A percentile compares a stretch with the other conserved stretches of the same genome.
phyloP scores from a whole-genome alignment of 2,888 invertebrate species.

The Acanthosepion pharaonis region DNA sequence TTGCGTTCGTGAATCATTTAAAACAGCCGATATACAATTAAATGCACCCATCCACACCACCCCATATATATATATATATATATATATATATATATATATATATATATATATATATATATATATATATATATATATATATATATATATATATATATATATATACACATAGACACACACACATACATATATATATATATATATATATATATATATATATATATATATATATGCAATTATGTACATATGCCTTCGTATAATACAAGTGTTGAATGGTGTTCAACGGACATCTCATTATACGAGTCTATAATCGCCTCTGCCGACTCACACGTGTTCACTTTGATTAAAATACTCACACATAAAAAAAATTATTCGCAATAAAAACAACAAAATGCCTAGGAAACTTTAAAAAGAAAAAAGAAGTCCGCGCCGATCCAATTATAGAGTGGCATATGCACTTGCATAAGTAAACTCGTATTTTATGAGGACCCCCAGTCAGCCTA shows the following conservation, averaged over 20 bases:
- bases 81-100: background rate
- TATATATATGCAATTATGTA: background rate
- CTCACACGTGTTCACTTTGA: slow-evolving; percentile 1
- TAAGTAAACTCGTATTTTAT: slow-evolving; percentile 8
- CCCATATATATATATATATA: background rate
- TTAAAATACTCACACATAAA: slow-evolving; percentile 22
- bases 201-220: background rate
- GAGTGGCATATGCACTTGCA: background rate
- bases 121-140: background rate
- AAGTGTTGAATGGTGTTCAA: background rate
- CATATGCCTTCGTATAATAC: background rate
- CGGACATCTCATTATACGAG: background rate
- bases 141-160: background rate
- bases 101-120: background rate
- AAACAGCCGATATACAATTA: background rate
- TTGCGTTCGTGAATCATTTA: background rate
- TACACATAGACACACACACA: no score
- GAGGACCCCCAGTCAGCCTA: slow-evolving; percentile 15
- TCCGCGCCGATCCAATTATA: background rate
- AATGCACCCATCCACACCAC: background rate
- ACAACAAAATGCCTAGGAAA: background rate
- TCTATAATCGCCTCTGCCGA: background rate
- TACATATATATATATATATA: background rate
- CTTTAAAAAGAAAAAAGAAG: background rate
- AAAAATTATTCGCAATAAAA: background rate